Percentiles rank a stretch among this genome's conserved stretches.
These are phyloP conservation scores for Megalops cyprinoides DNA, from an alignment of 2,797 vertebrate genomes.

Conservation along the genomic window DNA sequence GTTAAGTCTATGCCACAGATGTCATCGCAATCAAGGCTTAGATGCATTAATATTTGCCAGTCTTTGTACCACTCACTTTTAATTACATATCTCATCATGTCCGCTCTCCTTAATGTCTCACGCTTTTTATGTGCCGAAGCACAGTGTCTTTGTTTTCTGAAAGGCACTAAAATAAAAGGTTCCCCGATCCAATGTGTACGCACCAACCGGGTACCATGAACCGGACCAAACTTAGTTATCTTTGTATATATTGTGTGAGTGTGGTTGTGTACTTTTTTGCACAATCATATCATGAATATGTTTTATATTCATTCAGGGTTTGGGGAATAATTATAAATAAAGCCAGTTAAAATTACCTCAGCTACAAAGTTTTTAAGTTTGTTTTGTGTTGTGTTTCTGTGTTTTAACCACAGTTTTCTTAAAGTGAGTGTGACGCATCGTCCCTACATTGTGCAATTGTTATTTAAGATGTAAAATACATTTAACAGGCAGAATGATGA, in stretches of 20 bases:
- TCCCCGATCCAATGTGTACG: neutral
- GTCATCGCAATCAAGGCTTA: neutral
- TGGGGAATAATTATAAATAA: too few species aligned
- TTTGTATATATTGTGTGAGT: too few species aligned
- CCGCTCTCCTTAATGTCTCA: neutral
- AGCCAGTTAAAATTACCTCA: too few species aligned
- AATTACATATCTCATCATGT: too few species aligned
- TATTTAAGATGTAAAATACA: neutral
- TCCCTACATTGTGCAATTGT: neutral
- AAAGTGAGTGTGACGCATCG: too few species aligned
- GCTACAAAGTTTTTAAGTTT: neutral
- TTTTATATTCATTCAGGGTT: too few species aligned
- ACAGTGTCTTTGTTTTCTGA: neutral
- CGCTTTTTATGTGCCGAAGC: neutral
- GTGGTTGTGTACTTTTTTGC: too few species aligned
- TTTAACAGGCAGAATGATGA: neutral
- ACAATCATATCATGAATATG: too few species aligned
- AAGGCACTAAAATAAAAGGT: neutral
- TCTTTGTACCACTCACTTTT: too few species aligned
- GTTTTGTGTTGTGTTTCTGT: neutral
- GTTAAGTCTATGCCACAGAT: neutral
- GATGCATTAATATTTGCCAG: too few species aligned
- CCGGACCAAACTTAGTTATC: too few species aligned
- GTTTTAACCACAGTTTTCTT: neutral
- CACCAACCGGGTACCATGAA: neutral